Conservation (phyloP, 92 coral and sea anemone species). For the Virgularia gustaviana region DNA sequence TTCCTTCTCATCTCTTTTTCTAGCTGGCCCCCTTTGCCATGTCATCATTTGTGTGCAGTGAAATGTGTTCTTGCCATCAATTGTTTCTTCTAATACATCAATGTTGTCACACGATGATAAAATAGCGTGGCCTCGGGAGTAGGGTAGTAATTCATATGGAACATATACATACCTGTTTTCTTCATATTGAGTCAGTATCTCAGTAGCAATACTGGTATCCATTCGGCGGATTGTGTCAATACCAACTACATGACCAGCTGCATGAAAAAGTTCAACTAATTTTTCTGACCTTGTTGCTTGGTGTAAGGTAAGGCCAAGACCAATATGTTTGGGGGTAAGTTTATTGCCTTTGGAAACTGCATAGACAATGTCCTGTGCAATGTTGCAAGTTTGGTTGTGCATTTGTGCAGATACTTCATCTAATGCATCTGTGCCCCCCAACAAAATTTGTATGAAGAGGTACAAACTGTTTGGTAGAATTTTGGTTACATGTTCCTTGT, state of each 20-base stretch:
- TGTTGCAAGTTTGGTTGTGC: conserved; percentile 31
- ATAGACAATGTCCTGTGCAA: conserved; percentile 61
- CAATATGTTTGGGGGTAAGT: conserved; percentile 59
- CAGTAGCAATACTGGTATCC: conserved; percentile 45
- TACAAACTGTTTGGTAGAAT: conserved; percentile 55
- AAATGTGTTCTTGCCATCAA: conserved; percentile 46
- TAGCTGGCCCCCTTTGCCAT: conserved; percentile 54
- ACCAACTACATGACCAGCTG: conserved; percentile 45
- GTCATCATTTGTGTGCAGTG: conserved; percentile 44
- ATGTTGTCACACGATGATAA: conserved; percentile 42
- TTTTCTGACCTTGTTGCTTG: conserved; percentile 69
- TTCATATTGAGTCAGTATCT: conserved; percentile 28
- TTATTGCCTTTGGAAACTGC: conserved; percentile 47
- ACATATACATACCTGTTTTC: conserved; percentile 38
- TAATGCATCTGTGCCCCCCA: conserved; percentile 28
- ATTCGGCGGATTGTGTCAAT: conserved; percentile 29
- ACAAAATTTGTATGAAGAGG: conserved; percentile 46
- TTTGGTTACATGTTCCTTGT: conserved; percentile 35
- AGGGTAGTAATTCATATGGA: conserved; percentile 37
- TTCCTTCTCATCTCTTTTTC: conserved; percentile 1
- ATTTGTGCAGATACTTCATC: not conserved
- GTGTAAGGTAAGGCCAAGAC: conserved; percentile 64
- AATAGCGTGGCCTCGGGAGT: conserved; percentile 21
- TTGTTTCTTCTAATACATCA: conserved; percentile 45
- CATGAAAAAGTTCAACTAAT: conserved; percentile 55